Conservation (phyloP, 92 coral and sea anemone species). For the Zoanthus sociatus region DNA sequence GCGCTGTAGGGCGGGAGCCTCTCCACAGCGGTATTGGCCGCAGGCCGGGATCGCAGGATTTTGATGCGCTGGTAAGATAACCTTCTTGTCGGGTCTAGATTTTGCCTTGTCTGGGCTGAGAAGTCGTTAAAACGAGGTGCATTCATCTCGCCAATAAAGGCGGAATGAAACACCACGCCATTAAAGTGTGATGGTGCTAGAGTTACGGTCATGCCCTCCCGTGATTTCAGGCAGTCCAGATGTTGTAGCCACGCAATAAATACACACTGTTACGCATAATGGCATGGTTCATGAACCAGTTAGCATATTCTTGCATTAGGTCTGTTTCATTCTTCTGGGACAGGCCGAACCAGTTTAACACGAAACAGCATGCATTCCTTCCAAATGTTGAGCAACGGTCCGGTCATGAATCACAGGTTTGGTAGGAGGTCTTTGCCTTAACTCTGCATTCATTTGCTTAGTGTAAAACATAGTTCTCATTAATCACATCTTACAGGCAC, state of each 20-base stretch:
- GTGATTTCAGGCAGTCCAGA: conserved; percentile 64
- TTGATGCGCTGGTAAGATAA: conserved; percentile 38
- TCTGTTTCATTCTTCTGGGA: conserved; percentile 65
- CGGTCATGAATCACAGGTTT: conserved; percentile 60
- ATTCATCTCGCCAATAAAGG: conserved; percentile 52
- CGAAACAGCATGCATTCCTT: conserved; percentile 68
- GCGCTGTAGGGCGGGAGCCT: too few species aligned
- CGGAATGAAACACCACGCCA: conserved; percentile 63
- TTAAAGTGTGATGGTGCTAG: conserved; percentile 50
- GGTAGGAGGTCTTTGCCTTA: neutral
- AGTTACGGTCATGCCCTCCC: conserved; percentile 70
- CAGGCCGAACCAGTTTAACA: conserved; percentile 56
- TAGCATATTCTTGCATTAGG: conserved; percentile 53
- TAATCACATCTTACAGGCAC: conserved; percentile 26
- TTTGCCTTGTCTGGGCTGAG: conserved; percentile 51
- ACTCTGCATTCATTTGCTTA: conserved; percentile 18
- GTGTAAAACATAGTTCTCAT: conserved; percentile 33
- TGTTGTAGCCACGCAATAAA: conserved; percentile 59
- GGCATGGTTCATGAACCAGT: conserved; percentile 62
- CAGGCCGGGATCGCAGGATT: too few species aligned
- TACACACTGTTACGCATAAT: conserved; percentile 32
- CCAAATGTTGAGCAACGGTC: conserved; percentile 52
- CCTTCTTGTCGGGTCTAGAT: conserved; percentile 58
- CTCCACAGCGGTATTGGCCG: too few species aligned
- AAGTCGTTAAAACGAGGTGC: conserved; percentile 58